Evolutionary conservation across 2,113 vertebrate species (phyloP).

Genomic region (Cyphomyrus plagiostoma): DNA sequence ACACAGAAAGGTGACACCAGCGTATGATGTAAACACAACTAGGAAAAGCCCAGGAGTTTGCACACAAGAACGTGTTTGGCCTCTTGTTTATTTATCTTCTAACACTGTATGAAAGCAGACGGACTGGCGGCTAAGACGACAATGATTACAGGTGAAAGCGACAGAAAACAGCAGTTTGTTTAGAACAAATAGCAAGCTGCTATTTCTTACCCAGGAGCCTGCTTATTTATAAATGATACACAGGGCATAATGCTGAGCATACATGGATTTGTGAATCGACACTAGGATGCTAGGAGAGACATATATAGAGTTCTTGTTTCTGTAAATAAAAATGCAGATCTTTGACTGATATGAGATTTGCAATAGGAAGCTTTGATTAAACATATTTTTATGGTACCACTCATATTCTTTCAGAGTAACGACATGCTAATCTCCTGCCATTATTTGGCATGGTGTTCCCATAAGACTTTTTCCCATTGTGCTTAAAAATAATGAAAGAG

Average conservation of each 20-base stretch:
- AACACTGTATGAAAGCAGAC: not conserved
- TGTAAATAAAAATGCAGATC: not conserved
- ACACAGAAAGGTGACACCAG: not conserved
- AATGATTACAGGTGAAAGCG: not conserved
- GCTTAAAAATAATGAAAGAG: not conserved
- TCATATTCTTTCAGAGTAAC: not conserved
- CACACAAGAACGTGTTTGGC: not conserved
- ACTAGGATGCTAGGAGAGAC: not conserved
- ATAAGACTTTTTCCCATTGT: not conserved
- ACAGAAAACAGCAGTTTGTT: not conserved
- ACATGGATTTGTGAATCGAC: not conserved
- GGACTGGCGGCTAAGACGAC: not conserved
- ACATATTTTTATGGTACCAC: conserved; percentile 1
- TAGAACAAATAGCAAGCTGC: not conserved
- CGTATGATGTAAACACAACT: not conserved
- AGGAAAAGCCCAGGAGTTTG: not conserved
- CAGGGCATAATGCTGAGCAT: not conserved
- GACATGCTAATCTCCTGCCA: not conserved
- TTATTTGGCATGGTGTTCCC: not conserved
- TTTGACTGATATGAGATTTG: conserved; percentile 3
- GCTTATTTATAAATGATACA: not conserved
- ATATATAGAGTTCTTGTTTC: not conserved
- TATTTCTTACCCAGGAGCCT: not conserved
- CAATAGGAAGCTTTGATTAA: not conserved
- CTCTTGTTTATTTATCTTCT: conserved; percentile 2